These are phyloP conservation scores for Papilio demoleus DNA, from an alignment of 2,888 invertebrate genomes.

Conservation along the genomic window DNA sequence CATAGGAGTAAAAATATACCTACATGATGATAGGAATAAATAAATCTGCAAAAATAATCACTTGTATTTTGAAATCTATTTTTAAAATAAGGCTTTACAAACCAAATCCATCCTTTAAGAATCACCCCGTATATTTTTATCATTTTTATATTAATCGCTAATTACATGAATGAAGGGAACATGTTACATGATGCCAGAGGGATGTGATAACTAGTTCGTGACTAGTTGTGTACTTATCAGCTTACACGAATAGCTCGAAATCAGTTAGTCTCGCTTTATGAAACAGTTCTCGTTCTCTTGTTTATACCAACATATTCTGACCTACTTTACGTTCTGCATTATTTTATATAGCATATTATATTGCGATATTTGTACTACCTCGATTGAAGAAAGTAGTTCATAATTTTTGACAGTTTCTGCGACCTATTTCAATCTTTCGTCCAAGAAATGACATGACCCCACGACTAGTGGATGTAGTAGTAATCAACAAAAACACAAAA, in stretches of 20 bases:
- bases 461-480: neutral
- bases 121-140: no score
- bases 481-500: neutral
- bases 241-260: conserved; percentile 28
- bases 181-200: conserved; percentile 17
- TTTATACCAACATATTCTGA: conserved; percentile 12
- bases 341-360: neutral
- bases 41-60: neutral
- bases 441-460: neutral
- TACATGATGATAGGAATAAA: neutral
- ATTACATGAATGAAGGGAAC: neutral
- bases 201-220: conserved; percentile 25
- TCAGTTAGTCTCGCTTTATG: conserved; percentile 15
- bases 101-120: no score
- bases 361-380: neutral
- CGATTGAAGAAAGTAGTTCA: neutral
- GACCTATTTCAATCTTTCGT: neutral
- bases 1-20: neutral
- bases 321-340: neutral
- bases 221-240: conserved; percentile 27
- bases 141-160: neutral
- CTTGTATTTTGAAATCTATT: no score
- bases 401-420: neutral
- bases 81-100: no score
- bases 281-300: conserved; percentile 13